phyloP scores from a whole-genome alignment of 2,797 vertebrate genomes.

The Margarornis squamiger region DNA sequence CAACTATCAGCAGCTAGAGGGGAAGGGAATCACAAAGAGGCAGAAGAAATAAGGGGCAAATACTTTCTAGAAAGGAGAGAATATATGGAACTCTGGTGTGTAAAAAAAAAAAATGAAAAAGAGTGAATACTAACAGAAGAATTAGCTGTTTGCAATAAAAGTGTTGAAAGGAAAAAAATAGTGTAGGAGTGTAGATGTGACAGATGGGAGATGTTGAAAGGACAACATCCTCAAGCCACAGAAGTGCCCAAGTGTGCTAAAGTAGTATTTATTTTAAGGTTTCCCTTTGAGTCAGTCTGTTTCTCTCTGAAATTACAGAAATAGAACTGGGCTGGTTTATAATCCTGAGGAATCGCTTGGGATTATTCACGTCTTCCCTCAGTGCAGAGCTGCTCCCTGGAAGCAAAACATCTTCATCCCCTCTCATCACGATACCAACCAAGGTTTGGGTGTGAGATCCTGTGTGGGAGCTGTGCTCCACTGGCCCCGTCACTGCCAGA shows the following conservation, averaged over 20 bases:
- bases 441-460: accelerated
- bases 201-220: background rate
- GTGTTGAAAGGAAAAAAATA: background rate
- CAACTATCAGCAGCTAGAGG: background rate
- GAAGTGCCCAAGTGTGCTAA: background rate
- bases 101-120: background rate
- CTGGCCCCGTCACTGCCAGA: accelerated
- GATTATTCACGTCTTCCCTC: background rate
- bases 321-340: background rate
- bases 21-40: background rate
- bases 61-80: background rate
- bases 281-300: background rate
- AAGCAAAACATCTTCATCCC: background rate
- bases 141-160: background rate
- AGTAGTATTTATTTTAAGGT: background rate
- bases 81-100: background rate
- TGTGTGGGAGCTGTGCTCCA: accelerated
- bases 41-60: background rate
- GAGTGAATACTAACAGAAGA: background rate
- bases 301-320: background rate
- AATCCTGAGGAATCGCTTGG: background rate
- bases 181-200: background rate
- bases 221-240: background rate
- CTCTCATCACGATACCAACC: background rate
- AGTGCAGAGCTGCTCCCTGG: background rate